Conservation (phyloP, 2,888 invertebrate genomes). For the Xestoiulus laeticollis region DNA sequence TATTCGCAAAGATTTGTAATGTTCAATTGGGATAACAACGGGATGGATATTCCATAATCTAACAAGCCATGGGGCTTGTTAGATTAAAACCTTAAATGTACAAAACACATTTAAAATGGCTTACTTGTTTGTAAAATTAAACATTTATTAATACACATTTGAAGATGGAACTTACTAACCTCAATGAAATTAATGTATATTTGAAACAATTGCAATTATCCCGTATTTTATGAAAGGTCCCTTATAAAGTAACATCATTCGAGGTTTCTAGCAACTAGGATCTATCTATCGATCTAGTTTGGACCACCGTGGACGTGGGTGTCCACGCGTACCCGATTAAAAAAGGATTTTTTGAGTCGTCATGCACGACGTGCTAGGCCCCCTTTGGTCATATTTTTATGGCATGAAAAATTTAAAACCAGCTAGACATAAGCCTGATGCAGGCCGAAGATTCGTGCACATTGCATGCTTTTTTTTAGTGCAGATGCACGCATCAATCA, state of each 20-base stretch:
- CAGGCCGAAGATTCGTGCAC: neutral
- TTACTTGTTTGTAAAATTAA: too few relatives aligned
- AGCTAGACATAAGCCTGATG: neutral
- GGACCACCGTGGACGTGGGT: slow-evolving; percentile 19
- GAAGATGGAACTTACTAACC: too few relatives aligned
- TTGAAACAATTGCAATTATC: neutral
- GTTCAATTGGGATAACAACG: too few relatives aligned
- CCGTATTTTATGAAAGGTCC: neutral
- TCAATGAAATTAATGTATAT: too few relatives aligned
- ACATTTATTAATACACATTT: too few relatives aligned
- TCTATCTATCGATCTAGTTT: slow-evolving; percentile 15
- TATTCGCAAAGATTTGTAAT: too few relatives aligned
- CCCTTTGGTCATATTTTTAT: slow-evolving; percentile 29
- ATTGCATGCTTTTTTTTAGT: neutral
- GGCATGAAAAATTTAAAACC: slow-evolving; percentile 34
- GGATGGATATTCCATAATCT: too few relatives aligned
- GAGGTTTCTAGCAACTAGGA: neutral
- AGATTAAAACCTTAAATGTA: too few relatives aligned
- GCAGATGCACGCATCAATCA: slow-evolving; percentile 15
- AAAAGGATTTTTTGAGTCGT: slow-evolving; percentile 25
- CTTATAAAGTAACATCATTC: neutral
- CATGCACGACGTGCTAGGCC: slow-evolving; percentile 34
- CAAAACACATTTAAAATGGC: too few relatives aligned
- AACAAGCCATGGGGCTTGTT: too few relatives aligned
- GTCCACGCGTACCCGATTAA: slow-evolving; percentile 29